Percentiles rank a stretch among this genome's conserved stretches.
phyloP scores from a whole-genome alignment of 2,797 vertebrate genomes.

The Gambusia yucatana region DNA sequence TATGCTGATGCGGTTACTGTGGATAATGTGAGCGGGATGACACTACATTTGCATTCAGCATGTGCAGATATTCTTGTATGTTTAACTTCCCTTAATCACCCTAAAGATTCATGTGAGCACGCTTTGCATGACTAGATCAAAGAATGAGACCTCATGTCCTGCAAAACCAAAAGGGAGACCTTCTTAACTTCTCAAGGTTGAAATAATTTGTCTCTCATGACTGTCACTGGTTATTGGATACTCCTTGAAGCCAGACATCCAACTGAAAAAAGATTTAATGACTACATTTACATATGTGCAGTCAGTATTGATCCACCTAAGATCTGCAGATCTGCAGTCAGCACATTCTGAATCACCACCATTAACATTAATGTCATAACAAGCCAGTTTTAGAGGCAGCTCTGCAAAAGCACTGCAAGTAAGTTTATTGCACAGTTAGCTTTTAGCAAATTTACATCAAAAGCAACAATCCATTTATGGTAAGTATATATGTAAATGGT shows the following conservation, averaged over 20 bases:
- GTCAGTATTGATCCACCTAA: slow-evolving; percentile 67
- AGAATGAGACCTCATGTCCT: slow-evolving; percentile 20
- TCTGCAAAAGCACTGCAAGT: slow-evolving; percentile 58
- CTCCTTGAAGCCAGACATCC: slow-evolving; percentile 46
- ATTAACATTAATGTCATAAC: slow-evolving; percentile 75
- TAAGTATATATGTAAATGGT: neutral
- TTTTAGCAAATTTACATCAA: slow-evolving; percentile 30
- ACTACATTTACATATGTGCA: slow-evolving; percentile 70
- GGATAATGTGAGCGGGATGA: slow-evolving; percentile 31
- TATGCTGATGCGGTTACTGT: slow-evolving; percentile 31
- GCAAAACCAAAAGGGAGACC: slow-evolving; percentile 13
- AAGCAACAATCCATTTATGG: slow-evolving; percentile 1
- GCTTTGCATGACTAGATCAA: slow-evolving; percentile 27
- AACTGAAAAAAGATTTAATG: slow-evolving; percentile 69
- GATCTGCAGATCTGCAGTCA: slow-evolving; percentile 49
- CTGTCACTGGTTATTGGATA: slow-evolving; percentile 21
- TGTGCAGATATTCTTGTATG: slow-evolving; percentile 40
- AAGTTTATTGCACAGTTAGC: slow-evolving; percentile 61
- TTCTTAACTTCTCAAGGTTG: neutral
- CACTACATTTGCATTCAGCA: slow-evolving; percentile 51
- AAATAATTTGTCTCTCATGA: slow-evolving; percentile 25
- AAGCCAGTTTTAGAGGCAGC: slow-evolving; percentile 61
- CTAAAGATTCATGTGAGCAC: slow-evolving; percentile 33
- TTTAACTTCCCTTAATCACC: slow-evolving; percentile 51
- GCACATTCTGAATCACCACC: slow-evolving; percentile 70